A percentile compares a stretch with the other conserved stretches of the same genome.
phyloP scores from a whole-genome alignment of 1,140 invertebrate genomes.

The Drosophila arawakana region DNA sequence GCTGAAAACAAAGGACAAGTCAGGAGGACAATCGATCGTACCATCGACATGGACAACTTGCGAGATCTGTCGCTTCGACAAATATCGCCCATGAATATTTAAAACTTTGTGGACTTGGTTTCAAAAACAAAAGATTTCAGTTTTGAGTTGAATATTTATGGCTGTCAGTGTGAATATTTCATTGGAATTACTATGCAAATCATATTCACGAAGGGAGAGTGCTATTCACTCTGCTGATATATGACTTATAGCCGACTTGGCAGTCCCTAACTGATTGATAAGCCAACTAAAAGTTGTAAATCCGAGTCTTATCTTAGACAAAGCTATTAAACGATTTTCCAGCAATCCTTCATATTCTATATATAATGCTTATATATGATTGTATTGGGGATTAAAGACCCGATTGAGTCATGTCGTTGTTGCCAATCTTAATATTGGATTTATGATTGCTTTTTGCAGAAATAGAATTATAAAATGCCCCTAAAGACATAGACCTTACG shows the following conservation, averaged over 20 bases:
- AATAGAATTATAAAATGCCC: slow-evolving; percentile 29
- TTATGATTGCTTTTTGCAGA: slow-evolving; percentile 13
- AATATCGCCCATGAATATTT: slow-evolving; percentile 80
- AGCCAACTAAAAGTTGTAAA: slow-evolving; percentile 12
- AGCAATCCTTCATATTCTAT: slow-evolving; percentile 59
- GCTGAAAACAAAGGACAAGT: slow-evolving; percentile 38
- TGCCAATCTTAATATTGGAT: slow-evolving; percentile 1
- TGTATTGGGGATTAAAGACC: slow-evolving; percentile 35
- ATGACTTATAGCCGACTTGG: neutral
- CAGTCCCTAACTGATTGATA: slow-evolving; percentile 32
- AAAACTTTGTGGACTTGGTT: slow-evolving; percentile 43
- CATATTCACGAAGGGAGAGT: slow-evolving; percentile 12
- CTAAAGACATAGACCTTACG: slow-evolving; percentile 25
- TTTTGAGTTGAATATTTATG: slow-evolving; percentile 60
- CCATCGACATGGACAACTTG: slow-evolving; percentile 46
- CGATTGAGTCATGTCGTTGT: slow-evolving; percentile 30
- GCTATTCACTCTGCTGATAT: slow-evolving; percentile 30
- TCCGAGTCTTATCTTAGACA: slow-evolving; percentile 17
- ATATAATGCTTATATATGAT: slow-evolving; percentile 17
- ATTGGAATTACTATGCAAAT: slow-evolving; percentile 46
- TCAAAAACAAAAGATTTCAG: slow-evolving; percentile 52
- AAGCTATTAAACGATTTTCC: slow-evolving; percentile 62
- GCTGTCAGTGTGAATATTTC: slow-evolving; percentile 38
- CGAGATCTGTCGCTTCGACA: slow-evolving; percentile 78
- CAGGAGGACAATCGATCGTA: slow-evolving; percentile 71